A percentile compares a stretch with the other conserved stretches of the same genome.
These are phyloP conservation scores for Pelodytes ibericus DNA, from an alignment of 2,797 vertebrate genomes.

Conservation along the genomic window DNA sequence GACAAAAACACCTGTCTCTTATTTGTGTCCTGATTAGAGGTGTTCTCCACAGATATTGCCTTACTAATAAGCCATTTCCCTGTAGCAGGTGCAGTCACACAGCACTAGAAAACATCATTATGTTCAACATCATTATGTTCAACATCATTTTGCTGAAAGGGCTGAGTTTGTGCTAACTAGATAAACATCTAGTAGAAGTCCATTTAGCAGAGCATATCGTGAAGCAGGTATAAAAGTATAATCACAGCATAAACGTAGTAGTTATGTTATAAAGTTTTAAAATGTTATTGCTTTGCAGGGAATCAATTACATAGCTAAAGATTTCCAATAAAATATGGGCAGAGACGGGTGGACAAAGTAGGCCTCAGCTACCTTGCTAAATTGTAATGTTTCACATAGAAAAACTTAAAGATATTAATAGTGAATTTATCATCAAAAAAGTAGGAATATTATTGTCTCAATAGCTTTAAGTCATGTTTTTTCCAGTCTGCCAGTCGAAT, in stretches of 20 bases:
- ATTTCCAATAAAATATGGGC: too few species aligned
- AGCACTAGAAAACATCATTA: neutral
- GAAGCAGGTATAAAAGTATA: neutral
- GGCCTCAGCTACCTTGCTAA: too few species aligned
- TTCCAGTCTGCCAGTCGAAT: too few species aligned
- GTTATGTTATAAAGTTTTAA: too few species aligned
- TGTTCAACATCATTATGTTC: neutral
- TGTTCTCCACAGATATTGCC: neutral
- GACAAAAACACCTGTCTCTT: neutral
- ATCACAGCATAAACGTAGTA: neutral
- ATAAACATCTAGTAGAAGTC: neutral
- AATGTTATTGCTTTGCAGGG: too few species aligned
- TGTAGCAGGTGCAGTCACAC: conserved; percentile 1
- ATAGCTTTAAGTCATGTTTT: too few species aligned
- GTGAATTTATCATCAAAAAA: too few species aligned
- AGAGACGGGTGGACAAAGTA: too few species aligned
- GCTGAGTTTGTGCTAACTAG: neutral
- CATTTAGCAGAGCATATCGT: neutral
- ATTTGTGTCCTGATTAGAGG: neutral
- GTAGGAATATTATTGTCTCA: too few species aligned
- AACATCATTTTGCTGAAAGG: neutral
- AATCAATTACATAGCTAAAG: too few species aligned
- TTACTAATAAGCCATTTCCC: neutral
- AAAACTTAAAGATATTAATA: too few species aligned
- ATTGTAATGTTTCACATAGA: too few species aligned